A percentile compares a stretch with the other conserved stretches of the same genome.
Evolutionary conservation across 2,888 invertebrate species (phyloP).

Genomic region (Loripinus fragilis): DNA sequence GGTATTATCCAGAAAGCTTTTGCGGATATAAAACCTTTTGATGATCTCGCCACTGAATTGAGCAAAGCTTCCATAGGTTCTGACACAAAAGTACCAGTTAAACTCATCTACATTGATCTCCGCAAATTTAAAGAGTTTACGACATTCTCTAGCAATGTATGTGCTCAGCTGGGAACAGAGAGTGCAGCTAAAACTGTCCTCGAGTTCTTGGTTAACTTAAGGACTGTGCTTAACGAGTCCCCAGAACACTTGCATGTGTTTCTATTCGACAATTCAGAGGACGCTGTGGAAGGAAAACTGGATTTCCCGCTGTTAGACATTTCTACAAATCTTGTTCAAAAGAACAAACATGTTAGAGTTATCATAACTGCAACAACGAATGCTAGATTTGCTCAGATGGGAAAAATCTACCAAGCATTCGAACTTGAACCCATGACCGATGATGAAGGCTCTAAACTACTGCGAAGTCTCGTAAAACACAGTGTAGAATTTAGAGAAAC

Average conservation of each 20-base stretch:
- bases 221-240: neutral
- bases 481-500: slow-evolving; percentile 33
- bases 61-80: neutral
- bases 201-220: neutral
- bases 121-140: neutral
- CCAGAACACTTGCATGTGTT: slow-evolving; percentile 3
- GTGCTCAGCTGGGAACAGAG: neutral
- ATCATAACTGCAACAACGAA: slow-evolving; percentile 43
- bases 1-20: no score
- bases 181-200: neutral
- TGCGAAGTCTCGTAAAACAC: slow-evolving; percentile 23
- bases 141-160: neutral
- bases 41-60: neutral
- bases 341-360: slow-evolving; percentile 30
- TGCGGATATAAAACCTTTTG: neutral
- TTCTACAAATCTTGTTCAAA: slow-evolving; percentile 10
- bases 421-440: slow-evolving; percentile 21
- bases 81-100: neutral
- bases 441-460: slow-evolving; percentile 34
- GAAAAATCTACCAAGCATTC: neutral
- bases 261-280: slow-evolving; percentile 55
- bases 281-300: slow-evolving; percentile 30
- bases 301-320: slow-evolving; percentile 25
- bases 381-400: neutral
- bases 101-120: neutral